Evolutionary conservation across 2,113 vertebrate genomes (phyloP), one percentile per base, ranked within the genome.

Genomic region (Ochotona princeps): DNA sequence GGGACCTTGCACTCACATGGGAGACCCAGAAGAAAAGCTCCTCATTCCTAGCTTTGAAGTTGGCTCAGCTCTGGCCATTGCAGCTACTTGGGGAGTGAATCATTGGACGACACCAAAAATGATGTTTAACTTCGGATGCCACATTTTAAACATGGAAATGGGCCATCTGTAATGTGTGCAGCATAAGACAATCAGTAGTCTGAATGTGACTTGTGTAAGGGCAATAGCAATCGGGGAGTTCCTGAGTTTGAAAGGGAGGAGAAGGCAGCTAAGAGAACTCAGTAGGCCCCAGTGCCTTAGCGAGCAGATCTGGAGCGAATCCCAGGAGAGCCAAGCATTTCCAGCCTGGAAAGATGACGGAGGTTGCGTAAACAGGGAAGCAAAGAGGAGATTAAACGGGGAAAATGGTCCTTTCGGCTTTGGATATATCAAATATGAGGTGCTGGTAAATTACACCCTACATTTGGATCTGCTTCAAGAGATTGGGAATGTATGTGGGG

Each of bases 351-450:
- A 89, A 74, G 17, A 90, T 35, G 23, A 78, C 63, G 28, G 13
- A 65, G 79, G 79, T 96, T 92, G 47, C 38, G 79, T 65, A 83
- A 92, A 92, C 14, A 83, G 30, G 30, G 65, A 87, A 4, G 17
- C 17, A 47, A 49, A 47, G 25, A 69, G 60, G 51, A 72, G 25
- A 83, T 83, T 67, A 61, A 63, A 63, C 23, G 38, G 7, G 7
- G 80, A 92, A 92, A 73, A 35, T 17, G 51, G 51, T 88, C 17
- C 20, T n/a, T 70, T 95, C 14, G 51, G 5, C 69, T 84, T 93
- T 54, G 76, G 86, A 80, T 15, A 72, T 70, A 32, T 9, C 0
- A 3, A 32, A 81, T 89, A 82, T 78, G 69, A 83, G 65, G 82
- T 89, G 89, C 60, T 66, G 20, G 10, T 65, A 18, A 57, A 60